Evolutionary conservation across 92 coral and sea anemone species (phyloP), one percentile per base, ranked within the genome.

Genomic region (Palythoa grandis): DNA sequence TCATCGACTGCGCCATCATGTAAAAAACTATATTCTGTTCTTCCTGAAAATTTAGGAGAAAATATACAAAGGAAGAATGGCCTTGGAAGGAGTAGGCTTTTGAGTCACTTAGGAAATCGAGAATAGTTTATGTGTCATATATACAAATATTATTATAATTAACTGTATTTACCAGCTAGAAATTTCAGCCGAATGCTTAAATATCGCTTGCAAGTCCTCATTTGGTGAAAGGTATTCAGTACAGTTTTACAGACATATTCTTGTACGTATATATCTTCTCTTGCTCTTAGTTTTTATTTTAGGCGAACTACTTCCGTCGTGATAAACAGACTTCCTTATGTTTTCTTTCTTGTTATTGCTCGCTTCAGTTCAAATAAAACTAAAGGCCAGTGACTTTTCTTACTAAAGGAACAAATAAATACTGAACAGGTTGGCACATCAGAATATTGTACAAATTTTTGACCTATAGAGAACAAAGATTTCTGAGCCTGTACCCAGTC

Each of bases 131-230:
- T 66, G 74, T 80, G 47, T 80, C 40, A 80, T 40, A 80, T 25
- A 65, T 80, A 80, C 65, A 66, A 80, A 80, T 80, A 80, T 65
- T 80, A 80, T 80, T 43, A 80, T 66, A 52, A 40, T 48, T 54
- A 63, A 80, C 22, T 43, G 60, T 80, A 63, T 79, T 63, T 79
- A 80, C 74, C 74, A 80, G 85, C 56, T 24, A 15, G 63, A 66
- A 70, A 20, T 52, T 60, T 52, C 63, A 47, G 47, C 52, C 65
- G 85, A 66, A 47, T 80, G 60, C 24, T 66, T 66, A 47, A 80
- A 80, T 23, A 65, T 80, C 61, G 60, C 40, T 66, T 80, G 40
- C 85, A 65, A 80, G 29, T 19, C 40, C 54, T 65, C 60, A 13
- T 40, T 43, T 65, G 19, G 39, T 47, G 38, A 65, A 23, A 22